phyloP scores from a whole-genome alignment of 2,113 vertebrate species.

The Eptesicus fuscus region DNA sequence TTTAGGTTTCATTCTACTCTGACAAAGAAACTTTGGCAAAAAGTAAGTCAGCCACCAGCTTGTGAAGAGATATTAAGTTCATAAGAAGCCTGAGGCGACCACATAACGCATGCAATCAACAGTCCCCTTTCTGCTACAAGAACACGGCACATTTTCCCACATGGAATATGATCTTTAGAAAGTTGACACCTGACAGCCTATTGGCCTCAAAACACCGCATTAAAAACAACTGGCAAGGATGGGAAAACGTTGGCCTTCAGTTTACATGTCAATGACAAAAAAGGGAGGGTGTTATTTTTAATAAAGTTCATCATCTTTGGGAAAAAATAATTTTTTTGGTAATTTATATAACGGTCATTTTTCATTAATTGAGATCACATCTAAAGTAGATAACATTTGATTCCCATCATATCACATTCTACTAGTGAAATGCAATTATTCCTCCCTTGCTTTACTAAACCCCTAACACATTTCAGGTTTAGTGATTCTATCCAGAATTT shows the following conservation, averaged over 20 bases:
- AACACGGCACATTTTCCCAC: constrained; percentile 66
- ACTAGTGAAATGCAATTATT: constrained; percentile 48
- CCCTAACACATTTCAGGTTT: not conserved
- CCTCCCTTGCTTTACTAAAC: constrained; percentile 29
- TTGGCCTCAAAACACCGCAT: constrained; percentile 6
- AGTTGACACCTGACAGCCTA: constrained; percentile 48
- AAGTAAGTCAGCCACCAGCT: constrained; percentile 41
- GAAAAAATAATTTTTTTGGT: not conserved
- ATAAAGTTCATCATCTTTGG: not conserved
- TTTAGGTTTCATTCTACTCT: constrained; percentile 56
- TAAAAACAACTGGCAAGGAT: constrained; percentile 48
- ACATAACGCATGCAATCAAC: constrained; percentile 47
- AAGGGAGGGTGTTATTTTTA: not conserved
- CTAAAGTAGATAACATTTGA: constrained; percentile 43
- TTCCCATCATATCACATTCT: constrained; percentile 44
- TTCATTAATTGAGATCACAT: constrained; percentile 51
- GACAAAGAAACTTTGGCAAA: constrained; percentile 50
- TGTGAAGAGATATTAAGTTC: constrained; percentile 60
- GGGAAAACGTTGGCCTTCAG: not conserved
- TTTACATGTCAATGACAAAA: not conserved
- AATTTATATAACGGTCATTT: not conserved
- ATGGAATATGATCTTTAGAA: constrained; percentile 69
- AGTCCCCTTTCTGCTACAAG: constrained; percentile 51
- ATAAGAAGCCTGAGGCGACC: constrained; percentile 24
- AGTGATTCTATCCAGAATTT: constrained; percentile 25